A percentile compares a stretch with the other conserved stretches of the same genome.
Conservation (phyloP, 2,113 vertebrate species). For the Dasyprocta punctata region DNA sequence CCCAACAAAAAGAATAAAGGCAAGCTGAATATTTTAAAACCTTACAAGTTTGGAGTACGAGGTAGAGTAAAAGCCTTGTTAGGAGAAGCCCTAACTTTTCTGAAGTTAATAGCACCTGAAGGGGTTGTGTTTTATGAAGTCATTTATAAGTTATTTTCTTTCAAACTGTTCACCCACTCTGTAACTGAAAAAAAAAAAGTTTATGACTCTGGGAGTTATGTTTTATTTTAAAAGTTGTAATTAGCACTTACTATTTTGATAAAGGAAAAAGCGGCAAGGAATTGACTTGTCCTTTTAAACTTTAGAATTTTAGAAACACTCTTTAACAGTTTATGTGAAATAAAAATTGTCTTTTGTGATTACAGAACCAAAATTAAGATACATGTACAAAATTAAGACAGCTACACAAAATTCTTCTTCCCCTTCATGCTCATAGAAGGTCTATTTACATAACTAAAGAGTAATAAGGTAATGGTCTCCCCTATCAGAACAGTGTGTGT, state of each 20-base stretch:
- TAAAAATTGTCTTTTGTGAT: slow-evolving; percentile 78
- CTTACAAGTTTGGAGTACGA: slow-evolving; percentile 74
- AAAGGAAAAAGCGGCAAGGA: slow-evolving; percentile 47
- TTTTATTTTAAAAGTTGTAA: slow-evolving; percentile 67
- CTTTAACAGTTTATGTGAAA: slow-evolving; percentile 45
- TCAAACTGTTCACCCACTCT: background rate
- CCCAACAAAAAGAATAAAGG: slow-evolving; percentile 52
- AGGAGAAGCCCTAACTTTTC: slow-evolving; percentile 69
- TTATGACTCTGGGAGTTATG: slow-evolving; percentile 59
- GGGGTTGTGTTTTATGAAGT: slow-evolving; percentile 75
- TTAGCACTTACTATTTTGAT: slow-evolving; percentile 72
- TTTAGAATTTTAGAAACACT: slow-evolving; percentile 44
- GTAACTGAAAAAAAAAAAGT: slow-evolving; percentile 39
- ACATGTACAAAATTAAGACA: slow-evolving; percentile 33
- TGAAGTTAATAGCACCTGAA: slow-evolving; percentile 63
- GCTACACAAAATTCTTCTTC: slow-evolving; percentile 70
- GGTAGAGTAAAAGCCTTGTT: slow-evolving; percentile 82
- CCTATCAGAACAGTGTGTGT: background rate
- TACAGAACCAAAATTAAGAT: slow-evolving; percentile 80
- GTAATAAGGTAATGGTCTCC: background rate
- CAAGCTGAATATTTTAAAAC: slow-evolving; percentile 68
- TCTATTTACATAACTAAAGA: background rate
- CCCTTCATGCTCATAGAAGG: slow-evolving; percentile 59
- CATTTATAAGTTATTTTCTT: slow-evolving; percentile 79
- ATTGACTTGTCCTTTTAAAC: background rate